phyloP scores from a whole-genome alignment of 2,113 vertebrate genomes.

The Sterrhoptilus dennistouni region DNA sequence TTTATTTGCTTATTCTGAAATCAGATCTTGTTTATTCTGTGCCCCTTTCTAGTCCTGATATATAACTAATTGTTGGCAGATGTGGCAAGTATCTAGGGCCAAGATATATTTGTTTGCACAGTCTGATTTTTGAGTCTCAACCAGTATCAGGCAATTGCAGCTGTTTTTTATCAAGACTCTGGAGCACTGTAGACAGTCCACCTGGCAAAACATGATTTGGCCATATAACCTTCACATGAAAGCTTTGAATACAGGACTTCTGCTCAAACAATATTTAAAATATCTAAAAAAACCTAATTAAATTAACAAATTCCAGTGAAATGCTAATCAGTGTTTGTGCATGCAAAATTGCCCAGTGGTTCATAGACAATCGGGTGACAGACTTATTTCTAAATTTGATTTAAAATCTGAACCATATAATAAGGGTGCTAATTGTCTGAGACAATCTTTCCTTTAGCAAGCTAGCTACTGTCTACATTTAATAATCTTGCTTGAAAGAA shows the following conservation, averaged over 20 bases:
- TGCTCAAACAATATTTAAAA: constrained; percentile 75
- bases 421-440: constrained; percentile 2
- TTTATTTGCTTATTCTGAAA: constrained; percentile 90
- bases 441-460: constrained; percentile 8
- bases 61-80: constrained; percentile 90
- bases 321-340: constrained; percentile 68
- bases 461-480: not conserved
- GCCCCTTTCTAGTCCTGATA: constrained; percentile 75
- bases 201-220: constrained; percentile 92
- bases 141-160: constrained; percentile 83
- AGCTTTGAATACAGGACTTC: constrained; percentile 75
- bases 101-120: constrained; percentile 92
- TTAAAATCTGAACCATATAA: constrained; percentile 47
- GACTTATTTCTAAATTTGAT: constrained; percentile 54
- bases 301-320: constrained; percentile 64
- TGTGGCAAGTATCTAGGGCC: constrained; percentile 76
- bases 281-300: constrained; percentile 55
- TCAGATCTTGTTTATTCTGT: constrained; percentile 76
- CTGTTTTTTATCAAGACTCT: constrained; percentile 88
- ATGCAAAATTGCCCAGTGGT: constrained; percentile 20
- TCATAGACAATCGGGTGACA: constrained; percentile 6
- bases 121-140: constrained; percentile 89
- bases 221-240: constrained; percentile 76
- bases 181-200: constrained; percentile 74
- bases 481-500: constrained; percentile 46